phyloP scores from a whole-genome alignment of 2,113 vertebrate genomes.

The Scomber japonicus region DNA sequence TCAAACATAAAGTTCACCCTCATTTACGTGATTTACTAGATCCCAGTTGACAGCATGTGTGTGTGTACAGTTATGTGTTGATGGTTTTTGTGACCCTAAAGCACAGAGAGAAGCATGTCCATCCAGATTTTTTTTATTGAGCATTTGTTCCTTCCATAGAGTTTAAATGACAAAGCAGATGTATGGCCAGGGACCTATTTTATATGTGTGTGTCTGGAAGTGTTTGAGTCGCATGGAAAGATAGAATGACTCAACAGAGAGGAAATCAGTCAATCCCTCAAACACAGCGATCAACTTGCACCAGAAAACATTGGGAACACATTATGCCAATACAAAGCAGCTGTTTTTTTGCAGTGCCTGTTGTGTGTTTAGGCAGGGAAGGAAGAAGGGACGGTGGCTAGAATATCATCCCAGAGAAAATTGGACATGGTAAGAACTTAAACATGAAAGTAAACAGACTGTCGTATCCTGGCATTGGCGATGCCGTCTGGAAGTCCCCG shows the following conservation, averaged over 20 bases:
- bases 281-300: slow-evolving; percentile 67
- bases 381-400: slow-evolving; percentile 56
- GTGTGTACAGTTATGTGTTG: slow-evolving; percentile 12
- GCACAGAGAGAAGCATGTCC: slow-evolving; percentile 30
- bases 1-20: slow-evolving; percentile 4
- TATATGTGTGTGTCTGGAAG: slow-evolving; percentile 64
- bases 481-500: slow-evolving; percentile 64
- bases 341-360: slow-evolving; percentile 57
- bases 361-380: slow-evolving; percentile 41
- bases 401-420: slow-evolving; percentile 62
- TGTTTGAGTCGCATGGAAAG: slow-evolving; percentile 67
- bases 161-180: slow-evolving; percentile 60
- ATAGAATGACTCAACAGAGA: slow-evolving; percentile 62
- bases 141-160: slow-evolving; percentile 28
- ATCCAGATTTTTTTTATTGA: slow-evolving; percentile 25
- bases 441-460: slow-evolving; percentile 69
- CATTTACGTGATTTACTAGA: slow-evolving; percentile 6
- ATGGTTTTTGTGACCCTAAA: slow-evolving; percentile 22
- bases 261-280: slow-evolving; percentile 55
- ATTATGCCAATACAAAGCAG: slow-evolving; percentile 70
- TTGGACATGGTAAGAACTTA: slow-evolving; percentile 60
- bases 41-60: slow-evolving; percentile 44
- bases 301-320: slow-evolving; percentile 64
- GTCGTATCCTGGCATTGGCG: slow-evolving; percentile 49
- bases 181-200: slow-evolving; percentile 14